Evolutionary conservation across 2,113 vertebrate species (phyloP).

Genomic region (Dunckerocampus dactyliophorus): DNA sequence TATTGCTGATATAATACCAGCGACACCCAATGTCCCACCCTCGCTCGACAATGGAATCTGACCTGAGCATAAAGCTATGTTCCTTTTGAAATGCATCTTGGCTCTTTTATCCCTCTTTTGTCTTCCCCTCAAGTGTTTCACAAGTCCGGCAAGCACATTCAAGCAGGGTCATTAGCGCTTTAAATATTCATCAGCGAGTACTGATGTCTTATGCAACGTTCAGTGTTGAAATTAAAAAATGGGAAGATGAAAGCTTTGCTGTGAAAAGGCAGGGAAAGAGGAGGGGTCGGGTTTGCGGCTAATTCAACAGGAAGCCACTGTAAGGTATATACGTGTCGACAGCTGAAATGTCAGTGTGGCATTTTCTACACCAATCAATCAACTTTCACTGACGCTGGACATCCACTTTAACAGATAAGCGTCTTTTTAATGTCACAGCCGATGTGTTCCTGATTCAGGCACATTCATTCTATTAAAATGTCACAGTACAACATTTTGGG

Average conservation of each 20-base stretch:
- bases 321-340: conserved; percentile 54
- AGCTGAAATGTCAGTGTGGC: conserved; percentile 68
- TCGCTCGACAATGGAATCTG: conserved; percentile 64
- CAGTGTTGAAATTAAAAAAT: conserved; percentile 41
- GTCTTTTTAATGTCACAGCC: conserved; percentile 41
- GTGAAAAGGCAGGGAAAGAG: conserved; percentile 8
- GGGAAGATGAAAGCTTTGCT: conserved; percentile 21
- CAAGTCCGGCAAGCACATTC: conserved; percentile 33
- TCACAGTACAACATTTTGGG: conserved; percentile 56
- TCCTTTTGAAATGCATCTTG: conserved; percentile 69
- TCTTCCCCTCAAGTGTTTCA: conserved; percentile 44
- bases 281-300: conserved; percentile 28
- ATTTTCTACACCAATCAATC: conserved; percentile 31
- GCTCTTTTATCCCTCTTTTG: conserved; percentile 28
- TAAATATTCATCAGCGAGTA: conserved; percentile 45
- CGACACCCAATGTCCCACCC: conserved; percentile 71
- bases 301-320: conserved; percentile 44
- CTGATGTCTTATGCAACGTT: conserved; percentile 35
- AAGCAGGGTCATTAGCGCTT: conserved; percentile 27
- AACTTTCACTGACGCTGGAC: neutral
- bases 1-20: conserved; percentile 72
- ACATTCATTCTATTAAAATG: conserved; percentile 57
- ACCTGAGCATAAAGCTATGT: conserved; percentile 56
- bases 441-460: conserved; percentile 48
- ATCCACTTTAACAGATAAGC: conserved; percentile 7